phyloP scores from a whole-genome alignment of 2,113 vertebrate species.

The Pipa parva region DNA sequence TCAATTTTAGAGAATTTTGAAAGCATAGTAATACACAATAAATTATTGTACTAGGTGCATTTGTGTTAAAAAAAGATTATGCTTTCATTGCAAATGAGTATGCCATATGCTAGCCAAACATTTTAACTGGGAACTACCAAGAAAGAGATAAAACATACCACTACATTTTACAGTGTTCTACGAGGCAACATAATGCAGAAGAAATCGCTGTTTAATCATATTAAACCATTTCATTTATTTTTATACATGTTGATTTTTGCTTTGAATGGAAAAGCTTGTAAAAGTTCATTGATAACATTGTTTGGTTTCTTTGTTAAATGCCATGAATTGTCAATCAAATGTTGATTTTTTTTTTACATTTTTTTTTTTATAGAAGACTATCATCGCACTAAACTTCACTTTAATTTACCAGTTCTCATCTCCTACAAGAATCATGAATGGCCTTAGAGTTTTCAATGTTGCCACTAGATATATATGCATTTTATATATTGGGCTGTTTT shows the following conservation, averaged over 20 bases:
- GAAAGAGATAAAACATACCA: too few species aligned
- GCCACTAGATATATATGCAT: background rate
- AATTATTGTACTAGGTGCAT: too few species aligned
- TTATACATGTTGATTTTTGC: background rate
- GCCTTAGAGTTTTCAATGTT: background rate
- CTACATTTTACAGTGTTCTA: too few species aligned
- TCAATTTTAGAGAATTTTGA: too few species aligned
- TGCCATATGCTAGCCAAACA: too few species aligned
- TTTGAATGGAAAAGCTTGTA: background rate
- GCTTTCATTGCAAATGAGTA: too few species aligned
- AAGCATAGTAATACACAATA: too few species aligned
- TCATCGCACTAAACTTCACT: background rate
- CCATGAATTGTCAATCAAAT: background rate
- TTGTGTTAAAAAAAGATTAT: too few species aligned
- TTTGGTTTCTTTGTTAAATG: slow-evolving; percentile 1
- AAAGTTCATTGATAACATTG: slow-evolving; percentile 6
- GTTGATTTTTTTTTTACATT: background rate
- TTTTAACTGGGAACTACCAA: too few species aligned
- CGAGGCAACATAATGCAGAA: too few species aligned
- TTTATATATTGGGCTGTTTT: background rate
- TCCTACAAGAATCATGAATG: background rate
- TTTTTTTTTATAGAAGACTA: background rate
- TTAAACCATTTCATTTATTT: background rate
- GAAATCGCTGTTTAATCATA: too few species aligned
- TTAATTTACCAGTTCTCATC: background rate